Evolutionary conservation across 1,140 invertebrate genomes (phyloP).

Genomic region (Drosophila biarmipes): DNA sequence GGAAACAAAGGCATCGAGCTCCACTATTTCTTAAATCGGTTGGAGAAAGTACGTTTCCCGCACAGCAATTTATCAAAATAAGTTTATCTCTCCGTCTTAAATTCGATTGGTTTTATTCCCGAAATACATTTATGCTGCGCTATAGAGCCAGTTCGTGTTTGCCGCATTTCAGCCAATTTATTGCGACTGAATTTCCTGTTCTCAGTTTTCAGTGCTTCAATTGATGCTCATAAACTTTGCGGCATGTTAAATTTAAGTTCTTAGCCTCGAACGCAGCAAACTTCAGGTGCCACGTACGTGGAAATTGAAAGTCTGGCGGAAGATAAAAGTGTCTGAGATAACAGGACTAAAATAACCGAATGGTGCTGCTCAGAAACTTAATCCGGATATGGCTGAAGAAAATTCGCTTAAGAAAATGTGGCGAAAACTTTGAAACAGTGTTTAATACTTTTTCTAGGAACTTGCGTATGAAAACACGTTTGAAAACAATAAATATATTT

Average conservation of each 20-base stretch:
- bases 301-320: conserved; percentile 23
- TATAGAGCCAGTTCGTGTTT: conserved; percentile 7
- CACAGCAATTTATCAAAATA: not conserved
- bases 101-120: conserved; percentile 21
- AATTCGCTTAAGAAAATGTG: not conserved
- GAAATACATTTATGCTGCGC: conserved; percentile 33
- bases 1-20: not conserved
- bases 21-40: not conserved
- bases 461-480: not conserved
- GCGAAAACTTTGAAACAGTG: not conserved
- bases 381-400: not conserved
- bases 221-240: conserved; percentile 19
- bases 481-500: too few relatives aligned
- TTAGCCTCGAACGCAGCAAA: conserved; percentile 7
- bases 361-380: conserved; percentile 4
- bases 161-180: conserved; percentile 29
- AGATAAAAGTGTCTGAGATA: conserved; percentile 11
- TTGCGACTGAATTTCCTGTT: conserved; percentile 5
- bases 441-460: not conserved
- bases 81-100: not conserved
- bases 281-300: conserved; percentile 23
- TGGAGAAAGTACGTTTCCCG: not conserved
- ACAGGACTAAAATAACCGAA: conserved; percentile 14
- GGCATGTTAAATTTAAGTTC: conserved; percentile 23
- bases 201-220: conserved; percentile 4